Evolutionary conservation across 1,140 invertebrate genomes (phyloP), one percentile per base, ranked within the genome.

Genomic region (Hormaphis cornu): DNA sequence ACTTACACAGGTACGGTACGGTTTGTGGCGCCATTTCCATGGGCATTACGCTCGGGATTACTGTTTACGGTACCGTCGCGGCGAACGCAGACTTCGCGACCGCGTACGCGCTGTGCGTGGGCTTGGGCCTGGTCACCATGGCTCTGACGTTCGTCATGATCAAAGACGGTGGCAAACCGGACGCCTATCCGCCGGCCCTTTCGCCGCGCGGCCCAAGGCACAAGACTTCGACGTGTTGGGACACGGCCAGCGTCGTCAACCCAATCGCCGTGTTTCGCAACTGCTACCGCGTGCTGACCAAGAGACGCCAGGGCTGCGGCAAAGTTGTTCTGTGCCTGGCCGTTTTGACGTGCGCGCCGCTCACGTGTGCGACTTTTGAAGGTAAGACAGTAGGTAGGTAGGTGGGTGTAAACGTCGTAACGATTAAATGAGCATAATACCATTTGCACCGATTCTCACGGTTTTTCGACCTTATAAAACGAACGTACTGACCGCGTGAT

Each of bases 281-380:
- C 10, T 63, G 42, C 37, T 63, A 46, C 24, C 18, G 42, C 4
- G 59, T 63, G 59, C 6, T 63, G 59, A 33, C 26, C 44, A 63
- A 63, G 16, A 3, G 4, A 1, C 42, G 59, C 12, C 12, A 4
- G 0, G 26, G 44, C 6, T n/a, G 48, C 42, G 16, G 8, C 24
- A 46, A 26, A 5, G 1, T 33, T n/a, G 1, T 63, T 1, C 26
- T 63, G 7, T 63, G 44, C 12, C n/a, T 63, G 1, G 42, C 33
- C 24, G 26, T 63, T 3, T 30, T 63, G 16, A 7, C 30, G 5
- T 63, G 59, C 18, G 59, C 59, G 1, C 59, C 59, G 1, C 28
- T 63, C 12, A 46, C 59, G 9, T 46, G 40, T 9, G 44, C 48
- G 5, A 42, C 59, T 2, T 28, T 63, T 1, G 59, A 63, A 8